Evolutionary conservation across 2,797 vertebrate species (phyloP).

Genomic region (Poecilia wingei): DNA sequence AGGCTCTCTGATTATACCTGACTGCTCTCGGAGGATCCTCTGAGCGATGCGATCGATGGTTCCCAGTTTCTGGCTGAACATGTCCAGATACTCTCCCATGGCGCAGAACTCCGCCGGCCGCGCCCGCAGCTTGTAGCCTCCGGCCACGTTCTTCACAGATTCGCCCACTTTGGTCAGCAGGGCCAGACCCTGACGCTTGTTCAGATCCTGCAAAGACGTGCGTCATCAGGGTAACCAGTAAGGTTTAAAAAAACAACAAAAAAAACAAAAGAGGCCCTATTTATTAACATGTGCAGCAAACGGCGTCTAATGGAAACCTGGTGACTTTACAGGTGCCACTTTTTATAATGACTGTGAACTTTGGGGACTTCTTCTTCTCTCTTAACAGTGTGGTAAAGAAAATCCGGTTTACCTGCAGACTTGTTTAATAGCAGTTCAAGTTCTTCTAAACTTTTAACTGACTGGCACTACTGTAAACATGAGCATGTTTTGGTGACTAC

Average conservation of each 20-base stretch:
- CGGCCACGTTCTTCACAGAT: slow-evolving; percentile 93
- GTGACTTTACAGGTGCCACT: background rate
- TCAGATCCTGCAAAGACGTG: slow-evolving; percentile 86
- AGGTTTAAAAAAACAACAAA: too few species aligned
- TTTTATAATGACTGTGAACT: background rate
- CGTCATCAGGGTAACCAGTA: background rate
- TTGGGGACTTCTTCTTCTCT: background rate
- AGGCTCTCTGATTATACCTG: slow-evolving; percentile 79
- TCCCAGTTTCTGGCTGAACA: slow-evolving; percentile 93
- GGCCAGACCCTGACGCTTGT: slow-evolving; percentile 94
- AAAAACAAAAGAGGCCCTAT: too few species aligned
- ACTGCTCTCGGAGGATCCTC: slow-evolving; percentile 95
- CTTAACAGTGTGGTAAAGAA: background rate
- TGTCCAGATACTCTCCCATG: slow-evolving; percentile 93
- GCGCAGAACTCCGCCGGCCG: slow-evolving; percentile 91
- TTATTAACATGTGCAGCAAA: background rate
- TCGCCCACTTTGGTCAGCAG: slow-evolving; percentile 93
- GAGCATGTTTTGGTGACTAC: background rate
- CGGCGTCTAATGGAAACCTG: background rate
- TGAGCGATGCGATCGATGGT: slow-evolving; percentile 98
- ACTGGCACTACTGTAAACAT: background rate
- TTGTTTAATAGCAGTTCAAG: background rate
- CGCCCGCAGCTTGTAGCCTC: slow-evolving; percentile 92
- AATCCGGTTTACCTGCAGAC: background rate
- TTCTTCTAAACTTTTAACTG: background rate